Evolutionary conservation across 2,888 invertebrate genomes (phyloP), one percentile per base, ranked within the genome.

Genomic region (Xestia rhomboidea): DNA sequence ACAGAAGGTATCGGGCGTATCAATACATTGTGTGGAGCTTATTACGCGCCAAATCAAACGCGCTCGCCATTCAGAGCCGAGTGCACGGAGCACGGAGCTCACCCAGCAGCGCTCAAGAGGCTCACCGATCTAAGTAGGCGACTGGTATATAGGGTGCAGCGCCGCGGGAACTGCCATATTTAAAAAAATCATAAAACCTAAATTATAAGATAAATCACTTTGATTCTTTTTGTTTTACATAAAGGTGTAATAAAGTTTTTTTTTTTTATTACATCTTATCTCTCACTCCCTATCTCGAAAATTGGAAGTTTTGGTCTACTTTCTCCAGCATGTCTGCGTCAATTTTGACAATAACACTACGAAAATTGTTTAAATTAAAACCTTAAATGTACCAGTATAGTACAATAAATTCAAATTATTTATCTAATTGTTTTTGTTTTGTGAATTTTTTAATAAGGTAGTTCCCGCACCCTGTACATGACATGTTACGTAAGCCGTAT

Each of bases 1-100:
- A 87, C 82, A 82, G 84, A 75, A 57, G 41, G 68, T 73, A 68
- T 69, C 68, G 57, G 64, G n/a, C 80, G 73, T 77, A 76, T 76
- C 84, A 77, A 79, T 79, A 77, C 69, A 73, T 73, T 80, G 76
- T 62, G 74, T 72, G 76, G 69, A 67, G 66, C 71, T 81, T 78
- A 79, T 77, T 78, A 70, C 66, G 71, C 71, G 67, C 57, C 57
- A 67, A 71, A 81, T 88, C 77, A 70, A 77, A 77, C 62, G 76
- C 60, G 60, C 49, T 66, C 60, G 38, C 63, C 74, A 73, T 75
- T 82, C 82, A 76, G n/a, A 30, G 64, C 72, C 68, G 74, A 73
- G 66, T 30, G 66, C 15, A 38, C 46, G 69, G 49, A 30, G 60
- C 60, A 38, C 51, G 67, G 49, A 30, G 60, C 60, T 60, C 60